Percentiles rank a stretch among this genome's conserved stretches.
Conservation (phyloP, 2,888 invertebrate genomes). For the Aelia acuminata region DNA sequence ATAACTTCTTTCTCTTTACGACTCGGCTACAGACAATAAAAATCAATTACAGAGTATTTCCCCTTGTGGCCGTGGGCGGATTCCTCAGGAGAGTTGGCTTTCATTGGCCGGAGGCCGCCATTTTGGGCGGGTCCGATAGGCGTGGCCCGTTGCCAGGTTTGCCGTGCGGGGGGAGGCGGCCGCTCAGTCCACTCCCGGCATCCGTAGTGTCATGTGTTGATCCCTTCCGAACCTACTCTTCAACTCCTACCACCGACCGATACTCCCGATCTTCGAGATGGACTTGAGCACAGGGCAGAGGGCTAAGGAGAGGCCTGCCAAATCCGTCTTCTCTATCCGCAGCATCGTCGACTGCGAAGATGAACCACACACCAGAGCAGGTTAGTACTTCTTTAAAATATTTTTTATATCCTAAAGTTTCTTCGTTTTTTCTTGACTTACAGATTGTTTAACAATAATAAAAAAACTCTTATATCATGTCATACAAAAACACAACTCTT, state of each 20-base stretch:
- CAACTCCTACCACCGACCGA: conserved; percentile 50
- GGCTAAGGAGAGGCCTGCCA: conserved; percentile 73
- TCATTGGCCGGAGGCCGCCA: conserved; percentile 61
- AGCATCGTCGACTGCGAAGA: conserved; percentile 74
- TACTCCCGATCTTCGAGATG: conserved; percentile 63
- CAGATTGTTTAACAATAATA: no score
- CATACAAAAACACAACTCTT: no score
- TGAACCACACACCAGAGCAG: conserved; percentile 64
- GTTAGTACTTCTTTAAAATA: not conserved
- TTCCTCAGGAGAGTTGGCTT: conserved; percentile 8
- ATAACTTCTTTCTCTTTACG: conserved; percentile 55
- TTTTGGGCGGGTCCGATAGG: conserved; percentile 62
- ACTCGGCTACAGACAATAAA: conserved; percentile 60
- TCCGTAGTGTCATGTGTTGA: conserved; percentile 61
- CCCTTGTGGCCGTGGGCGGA: conserved; percentile 15
- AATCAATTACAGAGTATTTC: conserved; percentile 61
- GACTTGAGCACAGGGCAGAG: conserved; percentile 67
- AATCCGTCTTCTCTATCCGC: conserved; percentile 75
- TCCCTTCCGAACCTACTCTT: conserved; percentile 54
- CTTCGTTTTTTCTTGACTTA: no score
- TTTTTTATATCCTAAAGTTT: no score
- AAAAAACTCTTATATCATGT: no score
- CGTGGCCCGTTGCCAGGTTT: conserved; percentile 56
- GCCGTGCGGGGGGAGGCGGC: conserved; percentile 56
- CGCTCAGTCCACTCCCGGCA: conserved; percentile 59